Base-by-base conservation (phyloP, 2,797 vertebrate species). In the Arctocebus calabarensis region DNA sequence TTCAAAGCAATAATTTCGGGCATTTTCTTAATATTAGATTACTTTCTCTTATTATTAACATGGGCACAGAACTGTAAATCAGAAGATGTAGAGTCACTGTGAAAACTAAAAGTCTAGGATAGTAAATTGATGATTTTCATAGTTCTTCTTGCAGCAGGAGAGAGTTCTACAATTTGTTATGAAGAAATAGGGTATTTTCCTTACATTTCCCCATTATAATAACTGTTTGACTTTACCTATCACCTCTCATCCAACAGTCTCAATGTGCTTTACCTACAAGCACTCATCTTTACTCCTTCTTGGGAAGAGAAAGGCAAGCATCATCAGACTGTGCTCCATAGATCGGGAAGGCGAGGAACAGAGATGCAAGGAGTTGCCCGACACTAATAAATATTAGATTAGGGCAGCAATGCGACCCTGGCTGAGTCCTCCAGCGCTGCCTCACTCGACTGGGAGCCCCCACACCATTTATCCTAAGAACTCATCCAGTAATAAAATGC, bases 21-120 rank as follows among this genome's bases (percentile, higher is more conserved):
- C 29, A 55, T 75, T 73, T 66, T 59, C 22, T n/a, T 7, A 32
- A 90, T 45, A 68, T 43, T 40, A 48, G 13, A 61, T 43, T 29
- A 71, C 70, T 90, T 71, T 45, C 59, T 48, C 52, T 84, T 55
- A 43, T 77, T 74, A n/a, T 88, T 62, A 90, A 84, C 45, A 71
- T 5, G 71, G 64, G 78, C 55, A 83, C 22, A 91, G 78, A 84
- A 86, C 10, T 83, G 84, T n/a, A 75, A 66, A 23, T 68, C 62
- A 52, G 29, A 89, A 78, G 68, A 68, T 75, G 84, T 73, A 84
- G 61, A 40, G 59, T 68, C 25, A 23, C 68, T 77, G 61, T 86
- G 81, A 12, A 85, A 64, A 75, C n/a, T 1, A 25, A 34, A 64
- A 19, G 75, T 25, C 17, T 4, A 32, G 57, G 45, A 34, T 34